Conservation (phyloP, 2,888 invertebrate species). For the Petrolisthes cinctipes region DNA sequence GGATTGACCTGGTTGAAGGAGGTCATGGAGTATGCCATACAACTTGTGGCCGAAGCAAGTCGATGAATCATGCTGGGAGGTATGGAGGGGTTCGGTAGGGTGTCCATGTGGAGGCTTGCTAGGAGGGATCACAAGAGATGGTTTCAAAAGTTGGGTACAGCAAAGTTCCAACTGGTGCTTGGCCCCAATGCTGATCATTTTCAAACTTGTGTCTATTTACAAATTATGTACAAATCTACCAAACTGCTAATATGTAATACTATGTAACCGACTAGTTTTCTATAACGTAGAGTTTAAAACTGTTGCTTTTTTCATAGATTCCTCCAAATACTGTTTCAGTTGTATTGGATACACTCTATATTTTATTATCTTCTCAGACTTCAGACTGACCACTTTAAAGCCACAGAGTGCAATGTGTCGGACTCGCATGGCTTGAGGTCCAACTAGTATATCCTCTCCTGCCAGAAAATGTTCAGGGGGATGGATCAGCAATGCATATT, state of each 20-base stretch:
- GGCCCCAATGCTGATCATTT: too few species aligned
- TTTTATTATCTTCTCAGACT: conserved; percentile 73
- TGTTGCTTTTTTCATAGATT: conserved; percentile 66
- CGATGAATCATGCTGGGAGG: background rate
- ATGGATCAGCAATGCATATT: conserved; percentile 57
- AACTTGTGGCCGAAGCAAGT: background rate
- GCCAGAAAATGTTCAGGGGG: conserved; percentile 58
- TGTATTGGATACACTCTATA: conserved; percentile 73
- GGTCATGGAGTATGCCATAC: background rate
- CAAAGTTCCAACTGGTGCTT: too few species aligned
- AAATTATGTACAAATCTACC: too few species aligned
- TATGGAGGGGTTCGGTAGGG: too few species aligned
- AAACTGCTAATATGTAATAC: too few species aligned
- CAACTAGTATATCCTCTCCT: conserved; percentile 68
- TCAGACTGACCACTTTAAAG: conserved; percentile 76
- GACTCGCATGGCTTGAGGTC: conserved; percentile 77
- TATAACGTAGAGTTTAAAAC: too few species aligned
- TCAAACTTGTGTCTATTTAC: too few species aligned
- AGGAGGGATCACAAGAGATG: too few species aligned
- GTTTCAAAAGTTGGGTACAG: too few species aligned
- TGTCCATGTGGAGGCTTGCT: too few species aligned
- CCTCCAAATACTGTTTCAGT: conserved; percentile 73
- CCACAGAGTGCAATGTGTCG: conserved; percentile 77
- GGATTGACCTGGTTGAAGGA: too few species aligned
- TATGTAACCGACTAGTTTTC: too few species aligned